Percentiles rank a stretch among this genome's conserved stretches.
phyloP scores from a whole-genome alignment of 2,113 vertebrate genomes.

The Leucopsar rothschildi region DNA sequence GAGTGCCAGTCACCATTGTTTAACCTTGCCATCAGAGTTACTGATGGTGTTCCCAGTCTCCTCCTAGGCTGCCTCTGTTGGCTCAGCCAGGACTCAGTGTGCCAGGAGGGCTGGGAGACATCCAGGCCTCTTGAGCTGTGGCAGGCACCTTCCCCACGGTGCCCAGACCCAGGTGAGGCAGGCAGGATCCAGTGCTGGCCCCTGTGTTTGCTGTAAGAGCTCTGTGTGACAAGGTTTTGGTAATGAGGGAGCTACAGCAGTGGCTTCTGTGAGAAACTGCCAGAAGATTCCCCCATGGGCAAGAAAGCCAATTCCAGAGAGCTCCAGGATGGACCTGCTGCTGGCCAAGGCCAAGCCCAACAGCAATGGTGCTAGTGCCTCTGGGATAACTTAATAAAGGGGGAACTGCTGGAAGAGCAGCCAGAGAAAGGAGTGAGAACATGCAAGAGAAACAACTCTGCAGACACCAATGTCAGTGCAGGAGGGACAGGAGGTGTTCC shows the following conservation, averaged over 20 bases:
- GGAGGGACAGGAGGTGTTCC: background rate
- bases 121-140: background rate
- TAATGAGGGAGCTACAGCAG: too few species aligned
- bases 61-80: background rate
- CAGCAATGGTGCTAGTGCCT: background rate
- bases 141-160: fast-evolving
- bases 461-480: background rate
- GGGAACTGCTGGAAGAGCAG: background rate
- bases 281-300: background rate
- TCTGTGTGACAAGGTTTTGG: background rate
- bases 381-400: background rate
- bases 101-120: background rate
- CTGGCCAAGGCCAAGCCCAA: fast-evolving
- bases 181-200: background rate
- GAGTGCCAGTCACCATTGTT: background rate
- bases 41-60: background rate
- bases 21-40: background rate
- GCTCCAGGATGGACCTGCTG: background rate
- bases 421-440: background rate
- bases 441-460: fast-evolving
- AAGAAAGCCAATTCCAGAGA: background rate
- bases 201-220: background rate
- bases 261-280: background rate
- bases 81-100: background rate
- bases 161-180: background rate